Evolutionary conservation across 2,888 invertebrate species (phyloP).

Genomic region (Synergus gifuensis): DNA sequence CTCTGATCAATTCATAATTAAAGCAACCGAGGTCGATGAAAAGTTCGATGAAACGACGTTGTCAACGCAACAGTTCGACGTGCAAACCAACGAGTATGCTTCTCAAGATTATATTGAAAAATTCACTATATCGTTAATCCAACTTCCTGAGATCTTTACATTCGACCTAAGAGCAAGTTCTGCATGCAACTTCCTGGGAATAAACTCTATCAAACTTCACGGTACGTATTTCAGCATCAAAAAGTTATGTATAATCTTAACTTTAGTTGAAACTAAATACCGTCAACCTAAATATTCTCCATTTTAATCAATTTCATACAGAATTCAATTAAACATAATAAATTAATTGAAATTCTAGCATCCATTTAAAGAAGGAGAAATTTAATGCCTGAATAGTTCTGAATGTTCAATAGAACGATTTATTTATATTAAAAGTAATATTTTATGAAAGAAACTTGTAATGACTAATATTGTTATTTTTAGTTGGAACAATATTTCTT

Average conservation of each 20-base stretch:
- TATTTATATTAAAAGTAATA: too few relatives aligned
- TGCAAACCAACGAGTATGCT: background rate
- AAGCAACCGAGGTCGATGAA: slow-evolving; percentile 52
- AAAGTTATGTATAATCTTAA: slow-evolving; percentile 18
- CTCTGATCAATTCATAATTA: slow-evolving; percentile 70
- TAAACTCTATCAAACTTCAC: slow-evolving; percentile 36
- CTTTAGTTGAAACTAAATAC: background rate
- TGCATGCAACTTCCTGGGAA: slow-evolving; percentile 9
- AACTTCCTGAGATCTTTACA: slow-evolving; percentile 26
- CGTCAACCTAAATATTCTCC: background rate
- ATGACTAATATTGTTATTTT: too few relatives aligned
- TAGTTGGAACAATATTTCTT: too few relatives aligned
- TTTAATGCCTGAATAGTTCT: too few relatives aligned
- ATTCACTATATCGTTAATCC: slow-evolving; percentile 34
- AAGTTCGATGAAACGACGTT: slow-evolving; percentile 51
- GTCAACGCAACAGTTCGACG: background rate
- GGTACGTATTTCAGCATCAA: slow-evolving; percentile 7
- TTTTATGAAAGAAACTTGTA: too few relatives aligned
- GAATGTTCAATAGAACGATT: too few relatives aligned
- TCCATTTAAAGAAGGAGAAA: too few relatives aligned
- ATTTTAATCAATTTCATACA: background rate
- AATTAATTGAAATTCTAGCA: too few relatives aligned
- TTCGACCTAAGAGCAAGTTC: slow-evolving; percentile 22
- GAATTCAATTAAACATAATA: background rate
- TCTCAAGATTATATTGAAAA: slow-evolving; percentile 21